Conservation (phyloP, 2,113 vertebrate species). For the Triplophysa tibetana region DNA sequence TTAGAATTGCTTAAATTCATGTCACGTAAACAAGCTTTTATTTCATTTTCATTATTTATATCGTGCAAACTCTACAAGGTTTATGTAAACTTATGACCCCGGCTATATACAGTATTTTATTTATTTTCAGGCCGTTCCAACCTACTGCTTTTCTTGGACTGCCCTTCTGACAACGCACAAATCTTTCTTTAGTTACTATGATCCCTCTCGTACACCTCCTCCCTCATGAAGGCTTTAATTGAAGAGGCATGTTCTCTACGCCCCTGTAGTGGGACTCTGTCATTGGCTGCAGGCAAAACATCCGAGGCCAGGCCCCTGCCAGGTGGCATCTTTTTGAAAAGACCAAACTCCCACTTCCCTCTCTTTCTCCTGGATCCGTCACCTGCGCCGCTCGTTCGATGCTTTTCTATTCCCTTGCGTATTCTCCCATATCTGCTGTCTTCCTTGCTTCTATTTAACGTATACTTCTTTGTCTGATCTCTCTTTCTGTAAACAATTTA, state of each 20-base stretch:
- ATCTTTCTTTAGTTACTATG: not conserved
- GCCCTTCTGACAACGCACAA: conserved; percentile 7
- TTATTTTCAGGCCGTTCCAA: not conserved
- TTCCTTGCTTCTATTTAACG: not conserved
- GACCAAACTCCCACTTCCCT: conserved; percentile 37
- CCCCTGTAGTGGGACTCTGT: conserved; percentile 46
- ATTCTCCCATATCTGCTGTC: not conserved
- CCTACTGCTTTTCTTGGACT: not conserved
- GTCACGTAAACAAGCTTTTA: no score
- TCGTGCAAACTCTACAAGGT: no score
- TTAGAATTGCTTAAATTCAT: no score
- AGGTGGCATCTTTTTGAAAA: conserved; percentile 53
- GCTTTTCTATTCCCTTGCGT: not conserved
- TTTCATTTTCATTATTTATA: no score
- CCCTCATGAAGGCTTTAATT: conserved; percentile 50
- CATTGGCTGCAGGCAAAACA: conserved; percentile 58
- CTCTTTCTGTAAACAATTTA: not conserved
- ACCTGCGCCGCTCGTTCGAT: conserved; percentile 45
- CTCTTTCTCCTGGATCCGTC: conserved; percentile 34
- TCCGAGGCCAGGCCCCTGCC: conserved; percentile 50
- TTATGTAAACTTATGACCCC: no score
- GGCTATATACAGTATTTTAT: not conserved
- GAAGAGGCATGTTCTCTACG: conserved; percentile 60
- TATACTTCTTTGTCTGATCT: not conserved
- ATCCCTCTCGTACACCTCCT: conserved; percentile 3